Conservation (phyloP, 2,888 invertebrate species). For the Drosophila rubida region DNA sequence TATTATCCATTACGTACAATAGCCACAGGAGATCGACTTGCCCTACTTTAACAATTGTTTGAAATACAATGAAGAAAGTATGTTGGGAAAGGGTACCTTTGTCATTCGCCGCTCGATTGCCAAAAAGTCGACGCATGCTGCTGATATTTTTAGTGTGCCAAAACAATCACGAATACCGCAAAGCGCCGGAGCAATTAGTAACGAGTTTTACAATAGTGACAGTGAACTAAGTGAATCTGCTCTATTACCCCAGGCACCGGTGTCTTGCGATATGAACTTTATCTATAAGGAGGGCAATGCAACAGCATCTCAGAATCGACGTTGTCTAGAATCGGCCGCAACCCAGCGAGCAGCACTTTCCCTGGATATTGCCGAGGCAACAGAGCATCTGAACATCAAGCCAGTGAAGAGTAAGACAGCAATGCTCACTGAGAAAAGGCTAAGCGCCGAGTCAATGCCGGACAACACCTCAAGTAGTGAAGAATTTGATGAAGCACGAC, state of each 20-base stretch:
- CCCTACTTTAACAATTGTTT: constrained; percentile 66
- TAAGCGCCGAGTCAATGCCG: constrained; percentile 74
- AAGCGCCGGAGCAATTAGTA: constrained; percentile 64
- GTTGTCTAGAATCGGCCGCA: constrained; percentile 89
- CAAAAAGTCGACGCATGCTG: constrained; percentile 74
- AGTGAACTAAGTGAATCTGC: constrained; percentile 71
- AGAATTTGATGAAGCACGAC: constrained; percentile 71
- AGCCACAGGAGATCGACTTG: constrained; percentile 38
- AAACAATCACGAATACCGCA: constrained; percentile 64
- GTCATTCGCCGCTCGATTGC: constrained; percentile 87
- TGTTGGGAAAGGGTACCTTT: constrained; percentile 90
- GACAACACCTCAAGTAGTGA: constrained; percentile 76
- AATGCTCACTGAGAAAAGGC: constrained; percentile 68
- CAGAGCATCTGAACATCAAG: constrained; percentile 58
- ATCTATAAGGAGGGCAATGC: constrained; percentile 86
- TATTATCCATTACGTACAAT: constrained; percentile 9
- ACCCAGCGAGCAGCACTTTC: constrained; percentile 85
- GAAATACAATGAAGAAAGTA: constrained; percentile 75
- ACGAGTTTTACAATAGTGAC: constrained; percentile 74
- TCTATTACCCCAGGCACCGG: constrained; percentile 53
- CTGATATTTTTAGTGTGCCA: constrained; percentile 72
- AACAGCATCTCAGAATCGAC: constrained; percentile 88
- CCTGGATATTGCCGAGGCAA: constrained; percentile 65
- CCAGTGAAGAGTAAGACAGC: constrained; percentile 70
- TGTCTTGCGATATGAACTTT: constrained; percentile 67